Percentiles rank a stretch among this genome's conserved stretches.
These are phyloP conservation scores for Galerucella nymphaeae DNA, from an alignment of 2,888 invertebrate genomes.

Conservation along the genomic window DNA sequence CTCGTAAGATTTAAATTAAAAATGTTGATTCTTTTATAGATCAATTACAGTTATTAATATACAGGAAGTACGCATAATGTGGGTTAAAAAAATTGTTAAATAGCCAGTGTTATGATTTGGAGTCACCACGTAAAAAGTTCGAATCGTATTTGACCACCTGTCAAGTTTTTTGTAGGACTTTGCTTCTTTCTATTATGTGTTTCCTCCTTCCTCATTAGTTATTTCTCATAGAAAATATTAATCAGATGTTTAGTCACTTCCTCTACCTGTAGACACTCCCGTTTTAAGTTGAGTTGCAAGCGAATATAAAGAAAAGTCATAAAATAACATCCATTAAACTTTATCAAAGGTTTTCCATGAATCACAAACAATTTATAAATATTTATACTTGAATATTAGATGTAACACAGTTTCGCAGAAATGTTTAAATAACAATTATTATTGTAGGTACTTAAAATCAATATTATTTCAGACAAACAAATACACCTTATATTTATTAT, in stretches of 20 bases:
- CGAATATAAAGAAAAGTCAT: not conserved
- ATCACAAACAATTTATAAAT: not conserved
- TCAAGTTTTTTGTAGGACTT: not conserved
- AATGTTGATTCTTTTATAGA: not conserved
- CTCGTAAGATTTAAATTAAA: not conserved
- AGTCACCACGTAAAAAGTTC: not conserved
- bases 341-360: not conserved
- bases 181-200: not conserved
- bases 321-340: not conserved
- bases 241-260: not conserved
- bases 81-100: not conserved
- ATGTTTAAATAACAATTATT: not conserved
- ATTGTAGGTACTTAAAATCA: not conserved
- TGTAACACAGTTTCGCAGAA: not conserved
- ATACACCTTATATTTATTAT: not conserved
- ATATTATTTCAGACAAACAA: not conserved
- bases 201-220: not conserved
- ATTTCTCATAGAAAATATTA: not conserved
- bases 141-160: not conserved
- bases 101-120: not conserved
- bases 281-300: not conserved
- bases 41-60: constrained; percentile 13
- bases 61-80: constrained; percentile 5
- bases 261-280: not conserved
- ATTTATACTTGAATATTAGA: too few species aligned